These are phyloP conservation scores for Pachliopta kotzebuea DNA, from an alignment of 2,888 invertebrate genomes.

Conservation along the genomic window DNA sequence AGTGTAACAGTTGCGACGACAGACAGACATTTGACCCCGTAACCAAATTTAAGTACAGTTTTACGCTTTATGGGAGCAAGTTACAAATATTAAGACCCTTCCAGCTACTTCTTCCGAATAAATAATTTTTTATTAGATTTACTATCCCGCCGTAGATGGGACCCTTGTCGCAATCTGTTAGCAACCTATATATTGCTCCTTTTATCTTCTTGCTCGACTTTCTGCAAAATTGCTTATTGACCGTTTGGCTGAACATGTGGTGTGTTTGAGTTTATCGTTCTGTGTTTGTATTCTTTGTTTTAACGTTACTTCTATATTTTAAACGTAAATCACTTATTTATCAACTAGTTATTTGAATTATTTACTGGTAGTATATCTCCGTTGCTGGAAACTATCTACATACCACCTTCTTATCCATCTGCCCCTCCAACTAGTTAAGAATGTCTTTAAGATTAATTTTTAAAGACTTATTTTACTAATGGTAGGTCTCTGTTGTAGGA, in stretches of 20 bases:
- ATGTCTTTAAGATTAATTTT: too few relatives aligned
- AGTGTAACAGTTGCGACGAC: not conserved
- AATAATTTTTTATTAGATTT: conserved; percentile 47
- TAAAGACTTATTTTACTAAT: too few relatives aligned
- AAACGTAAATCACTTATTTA: too few relatives aligned
- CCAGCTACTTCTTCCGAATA: conserved; percentile 37
- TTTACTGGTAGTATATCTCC: too few relatives aligned
- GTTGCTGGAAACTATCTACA: too few relatives aligned
- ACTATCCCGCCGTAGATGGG: conserved; percentile 31
- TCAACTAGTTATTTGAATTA: too few relatives aligned
- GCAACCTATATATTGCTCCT: conserved; percentile 35
- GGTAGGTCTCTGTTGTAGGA: too few relatives aligned
- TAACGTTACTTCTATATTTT: too few relatives aligned
- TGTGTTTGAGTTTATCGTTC: not conserved
- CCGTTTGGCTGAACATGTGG: not conserved
- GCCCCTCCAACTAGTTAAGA: too few relatives aligned
- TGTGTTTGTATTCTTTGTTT: not conserved
- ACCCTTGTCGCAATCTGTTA: conserved; percentile 43
- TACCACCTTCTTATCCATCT: too few relatives aligned
- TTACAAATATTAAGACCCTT: conserved; percentile 33
- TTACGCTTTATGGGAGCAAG: conserved; percentile 28
- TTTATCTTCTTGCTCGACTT: conserved; percentile 36
- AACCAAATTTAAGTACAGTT: conserved; percentile 13
- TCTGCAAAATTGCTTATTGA: conserved; percentile 34
- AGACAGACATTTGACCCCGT: conserved; percentile 3